phyloP scores from a whole-genome alignment of 2,113 vertebrate species.

The Progne subis region DNA sequence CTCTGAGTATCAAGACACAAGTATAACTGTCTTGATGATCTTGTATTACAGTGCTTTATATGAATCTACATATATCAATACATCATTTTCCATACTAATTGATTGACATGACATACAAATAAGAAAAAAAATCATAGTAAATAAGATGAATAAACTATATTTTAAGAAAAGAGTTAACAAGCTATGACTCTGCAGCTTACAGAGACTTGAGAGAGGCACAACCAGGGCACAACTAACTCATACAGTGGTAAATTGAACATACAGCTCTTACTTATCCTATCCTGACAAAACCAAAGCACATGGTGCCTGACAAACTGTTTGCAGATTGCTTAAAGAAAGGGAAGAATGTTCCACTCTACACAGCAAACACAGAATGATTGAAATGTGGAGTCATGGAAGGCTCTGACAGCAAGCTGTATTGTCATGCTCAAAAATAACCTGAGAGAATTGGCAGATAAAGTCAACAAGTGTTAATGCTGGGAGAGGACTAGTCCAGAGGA shows the following conservation, averaged over 20 bases:
- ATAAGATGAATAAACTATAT: neutral
- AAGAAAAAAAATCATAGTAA: neutral
- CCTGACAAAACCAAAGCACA: neutral
- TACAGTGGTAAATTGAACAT: fast-evolving
- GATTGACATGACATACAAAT: neutral
- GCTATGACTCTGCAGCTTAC: neutral
- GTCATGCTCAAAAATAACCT: neutral
- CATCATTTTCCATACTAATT: neutral
- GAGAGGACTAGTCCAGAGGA: neutral
- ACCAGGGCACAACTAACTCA: too few relatives aligned
- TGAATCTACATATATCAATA: neutral
- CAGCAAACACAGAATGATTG: neutral
- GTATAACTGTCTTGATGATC: neutral
- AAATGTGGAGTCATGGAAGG: neutral
- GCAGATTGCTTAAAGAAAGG: neutral
- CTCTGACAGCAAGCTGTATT: fast-evolving
- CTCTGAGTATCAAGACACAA: neutral
- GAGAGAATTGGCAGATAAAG: neutral
- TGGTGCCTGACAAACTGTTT: neutral
- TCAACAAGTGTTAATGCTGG: neutral
- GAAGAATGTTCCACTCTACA: neutral
- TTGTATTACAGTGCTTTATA: neutral
- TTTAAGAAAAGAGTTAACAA: neutral
- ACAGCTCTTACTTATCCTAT: neutral
- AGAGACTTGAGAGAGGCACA: neutral